These are phyloP conservation scores for Xyrauchen texanus DNA, from an alignment of 2,113 vertebrate species.

Conservation along the genomic window DNA sequence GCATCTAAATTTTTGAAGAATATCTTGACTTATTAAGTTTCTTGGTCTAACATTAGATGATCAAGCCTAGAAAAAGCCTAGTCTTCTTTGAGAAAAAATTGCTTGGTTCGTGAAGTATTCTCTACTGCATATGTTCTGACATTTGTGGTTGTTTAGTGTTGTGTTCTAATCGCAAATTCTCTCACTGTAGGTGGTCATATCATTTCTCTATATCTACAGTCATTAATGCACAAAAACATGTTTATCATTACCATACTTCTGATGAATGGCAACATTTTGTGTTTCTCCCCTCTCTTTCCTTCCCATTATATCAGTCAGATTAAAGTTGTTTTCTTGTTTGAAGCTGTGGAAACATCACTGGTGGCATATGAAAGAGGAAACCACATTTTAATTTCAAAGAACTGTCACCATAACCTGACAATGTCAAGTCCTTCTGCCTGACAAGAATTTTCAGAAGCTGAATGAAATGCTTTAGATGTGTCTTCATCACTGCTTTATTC, in stretches of 20 bases:
- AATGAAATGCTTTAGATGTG: constrained; percentile 9
- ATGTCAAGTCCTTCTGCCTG: constrained; percentile 60
- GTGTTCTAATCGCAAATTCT: constrained; percentile 20
- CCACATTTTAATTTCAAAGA: constrained; percentile 72
- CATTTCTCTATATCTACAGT: constrained; percentile 15
- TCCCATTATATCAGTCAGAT: constrained; percentile 43
- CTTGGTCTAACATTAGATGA: too few relatives aligned
- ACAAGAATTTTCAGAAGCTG: constrained; percentile 61
- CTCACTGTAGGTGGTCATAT: constrained; percentile 19
- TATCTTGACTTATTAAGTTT: too few relatives aligned
- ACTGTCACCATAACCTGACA: constrained; percentile 56
- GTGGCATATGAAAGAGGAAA: constrained; percentile 59
- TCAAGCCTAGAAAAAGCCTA: too few relatives aligned
- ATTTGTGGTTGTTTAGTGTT: background rate
- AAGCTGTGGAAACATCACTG: constrained; percentile 61
- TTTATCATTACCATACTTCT: constrained; percentile 58
- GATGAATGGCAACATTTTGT: constrained; percentile 54
- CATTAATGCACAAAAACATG: constrained; percentile 14
- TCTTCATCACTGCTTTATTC: background rate
- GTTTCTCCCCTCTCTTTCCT: constrained; percentile 7
- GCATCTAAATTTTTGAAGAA: too few relatives aligned
- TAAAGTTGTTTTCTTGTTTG: constrained; percentile 58
- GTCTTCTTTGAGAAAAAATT: background rate
- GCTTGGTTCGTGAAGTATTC: background rate
- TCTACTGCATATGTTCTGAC: background rate